Conservation (phyloP, 2,797 vertebrate genomes). For the Bryconaethiops microstoma region DNA sequence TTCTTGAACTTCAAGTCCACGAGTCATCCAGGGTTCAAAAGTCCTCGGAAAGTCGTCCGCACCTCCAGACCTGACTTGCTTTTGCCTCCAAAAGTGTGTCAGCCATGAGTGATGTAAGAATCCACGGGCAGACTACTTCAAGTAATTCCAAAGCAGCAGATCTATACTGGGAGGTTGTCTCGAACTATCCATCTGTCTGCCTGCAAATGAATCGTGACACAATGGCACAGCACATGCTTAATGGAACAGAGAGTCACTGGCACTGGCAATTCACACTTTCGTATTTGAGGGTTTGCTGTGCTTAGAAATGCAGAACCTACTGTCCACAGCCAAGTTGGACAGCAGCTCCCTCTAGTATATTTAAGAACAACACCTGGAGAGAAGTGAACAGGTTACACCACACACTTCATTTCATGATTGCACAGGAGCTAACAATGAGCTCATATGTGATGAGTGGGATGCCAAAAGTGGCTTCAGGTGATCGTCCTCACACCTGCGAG, state of each 20-base stretch:
- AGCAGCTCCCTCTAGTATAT: slow-evolving; percentile 38
- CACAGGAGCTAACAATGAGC: slow-evolving; percentile 44
- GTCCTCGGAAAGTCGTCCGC: slow-evolving; percentile 73
- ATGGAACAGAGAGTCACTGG: not conserved
- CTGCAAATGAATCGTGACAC: slow-evolving; percentile 72
- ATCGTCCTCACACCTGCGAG: slow-evolving; percentile 52
- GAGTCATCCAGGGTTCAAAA: slow-evolving; percentile 75
- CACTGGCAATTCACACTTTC: not conserved
- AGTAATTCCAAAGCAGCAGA: slow-evolving; percentile 76
- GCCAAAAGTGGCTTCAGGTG: slow-evolving; percentile 44
- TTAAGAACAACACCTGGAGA: slow-evolving; percentile 55
- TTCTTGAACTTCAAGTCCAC: slow-evolving; percentile 55
- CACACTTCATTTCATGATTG: slow-evolving; percentile 14
- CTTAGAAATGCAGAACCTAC: not conserved
- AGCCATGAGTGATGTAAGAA: slow-evolving; percentile 73
- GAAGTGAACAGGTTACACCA: slow-evolving; percentile 52
- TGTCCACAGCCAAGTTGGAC: not conserved
- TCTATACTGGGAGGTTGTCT: slow-evolving; percentile 80
- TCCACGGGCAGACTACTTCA: slow-evolving; percentile 76
- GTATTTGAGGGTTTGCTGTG: not conserved
- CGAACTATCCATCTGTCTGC: slow-evolving; percentile 84
- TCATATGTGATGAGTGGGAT: slow-evolving; percentile 53
- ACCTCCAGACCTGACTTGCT: slow-evolving; percentile 76
- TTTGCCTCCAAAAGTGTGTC: slow-evolving; percentile 83
- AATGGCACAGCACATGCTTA: slow-evolving; percentile 12